Conservation (phyloP, 2,113 vertebrate species). For the Chrysemys picta region DNA sequence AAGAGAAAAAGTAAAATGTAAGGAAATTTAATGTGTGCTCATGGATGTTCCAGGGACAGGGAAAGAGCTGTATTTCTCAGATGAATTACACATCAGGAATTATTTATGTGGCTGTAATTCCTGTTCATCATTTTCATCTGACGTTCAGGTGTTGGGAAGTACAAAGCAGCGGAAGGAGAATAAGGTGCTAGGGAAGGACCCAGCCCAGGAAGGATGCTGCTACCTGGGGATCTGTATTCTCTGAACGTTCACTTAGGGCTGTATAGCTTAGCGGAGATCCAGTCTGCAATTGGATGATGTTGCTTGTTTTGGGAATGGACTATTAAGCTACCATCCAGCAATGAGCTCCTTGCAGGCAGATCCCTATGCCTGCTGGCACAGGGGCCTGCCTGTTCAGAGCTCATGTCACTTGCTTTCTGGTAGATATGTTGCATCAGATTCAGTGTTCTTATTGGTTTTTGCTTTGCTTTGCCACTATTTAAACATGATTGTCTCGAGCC, state of each 20-base stretch:
- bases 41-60: background rate
- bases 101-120: background rate
- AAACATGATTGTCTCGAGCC: background rate
- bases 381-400: background rate
- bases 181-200: background rate
- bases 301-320: background rate
- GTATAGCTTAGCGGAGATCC: background rate
- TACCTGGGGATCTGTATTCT: background rate
- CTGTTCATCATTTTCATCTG: background rate
- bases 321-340: background rate
- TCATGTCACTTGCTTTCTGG: background rate
- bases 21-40: background rate
- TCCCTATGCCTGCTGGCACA: background rate
- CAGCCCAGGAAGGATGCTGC: fast-evolving
- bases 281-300: background rate
- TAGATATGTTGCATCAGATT: background rate
- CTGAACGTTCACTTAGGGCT: fast-evolving
- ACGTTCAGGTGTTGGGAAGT: background rate
- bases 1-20: background rate
- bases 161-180: background rate
- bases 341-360: background rate
- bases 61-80: background rate
- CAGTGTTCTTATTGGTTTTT: background rate
- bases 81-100: background rate
- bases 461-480: fast-evolving